Evolutionary conservation across 2,113 vertebrate genomes (phyloP).

Genomic region (Accipiter cooperii): DNA sequence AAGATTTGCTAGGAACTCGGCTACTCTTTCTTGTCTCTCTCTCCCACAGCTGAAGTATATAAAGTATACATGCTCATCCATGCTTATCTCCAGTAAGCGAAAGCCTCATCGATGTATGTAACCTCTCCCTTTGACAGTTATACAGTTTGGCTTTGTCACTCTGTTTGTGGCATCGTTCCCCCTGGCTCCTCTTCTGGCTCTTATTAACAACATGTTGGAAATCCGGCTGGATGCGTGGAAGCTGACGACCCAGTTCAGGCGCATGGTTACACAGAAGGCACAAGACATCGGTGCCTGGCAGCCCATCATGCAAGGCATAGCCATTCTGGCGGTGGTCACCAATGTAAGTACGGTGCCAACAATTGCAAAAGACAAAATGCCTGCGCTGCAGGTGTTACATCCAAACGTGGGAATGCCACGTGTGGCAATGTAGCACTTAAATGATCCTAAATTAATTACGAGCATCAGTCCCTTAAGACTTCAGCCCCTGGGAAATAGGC

Average conservation of each 20-base stretch:
- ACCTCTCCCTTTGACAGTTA: constrained; percentile 76
- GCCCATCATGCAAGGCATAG: constrained; percentile 89
- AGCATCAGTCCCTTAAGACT: not conserved
- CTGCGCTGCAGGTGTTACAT: not conserved
- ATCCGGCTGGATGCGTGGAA: constrained; percentile 93
- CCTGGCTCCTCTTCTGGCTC: constrained; percentile 89
- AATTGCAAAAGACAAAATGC: not conserved
- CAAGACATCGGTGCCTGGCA: constrained; percentile 92
- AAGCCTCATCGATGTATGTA: not conserved
- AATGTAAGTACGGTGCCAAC: constrained; percentile 75
- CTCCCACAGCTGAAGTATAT: not conserved
- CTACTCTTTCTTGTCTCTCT: not conserved
- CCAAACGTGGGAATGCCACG: fast-evolving
- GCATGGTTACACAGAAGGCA: constrained; percentile 85
- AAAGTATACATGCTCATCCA: not conserved
- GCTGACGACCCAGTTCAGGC: constrained; percentile 88
- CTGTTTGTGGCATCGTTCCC: constrained; percentile 95
- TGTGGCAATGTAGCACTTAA: not conserved
- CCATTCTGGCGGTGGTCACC: constrained; percentile 88
- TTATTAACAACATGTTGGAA: constrained; percentile 91
- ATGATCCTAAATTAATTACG: not conserved
- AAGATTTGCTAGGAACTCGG: not conserved
- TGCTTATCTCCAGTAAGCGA: not conserved
- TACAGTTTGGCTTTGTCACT: constrained; percentile 96
- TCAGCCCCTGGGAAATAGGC: not conserved